Evolutionary conservation across 2,888 invertebrate genomes (phyloP).

Genomic region (Branchipolynoe longqiensis): DNA sequence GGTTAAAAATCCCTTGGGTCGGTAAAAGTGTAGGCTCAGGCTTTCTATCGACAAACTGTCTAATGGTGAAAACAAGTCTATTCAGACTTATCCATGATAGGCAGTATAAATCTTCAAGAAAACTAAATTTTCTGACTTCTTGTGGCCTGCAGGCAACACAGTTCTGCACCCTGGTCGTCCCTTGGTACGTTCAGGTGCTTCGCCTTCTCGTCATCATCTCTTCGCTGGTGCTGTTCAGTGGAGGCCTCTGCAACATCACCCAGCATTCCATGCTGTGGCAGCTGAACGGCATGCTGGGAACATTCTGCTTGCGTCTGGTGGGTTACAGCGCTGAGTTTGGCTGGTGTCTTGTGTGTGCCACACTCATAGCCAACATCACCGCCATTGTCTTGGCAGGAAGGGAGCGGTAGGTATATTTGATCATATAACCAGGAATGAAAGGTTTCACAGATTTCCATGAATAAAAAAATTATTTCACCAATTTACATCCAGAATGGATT

Average conservation of each 20-base stretch:
- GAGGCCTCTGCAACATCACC: background rate
- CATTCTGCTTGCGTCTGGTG: background rate
- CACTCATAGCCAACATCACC: background rate
- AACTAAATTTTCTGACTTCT: no score
- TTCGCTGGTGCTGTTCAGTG: background rate
- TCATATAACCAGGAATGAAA: no score
- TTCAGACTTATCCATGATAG: no score
- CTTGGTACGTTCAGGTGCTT: background rate
- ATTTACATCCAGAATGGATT: no score
- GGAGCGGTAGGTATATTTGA: background rate
- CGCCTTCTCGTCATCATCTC: background rate
- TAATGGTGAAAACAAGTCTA: no score
- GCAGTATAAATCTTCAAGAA: no score
- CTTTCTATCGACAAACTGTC: no score
- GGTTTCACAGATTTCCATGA: no score
- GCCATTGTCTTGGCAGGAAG: conserved; percentile 7
- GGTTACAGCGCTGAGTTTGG: no score
- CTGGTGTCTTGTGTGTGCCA: background rate
- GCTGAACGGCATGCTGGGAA: background rate
- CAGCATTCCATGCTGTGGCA: background rate
- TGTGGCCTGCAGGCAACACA: background rate
- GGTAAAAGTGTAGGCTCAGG: no score
- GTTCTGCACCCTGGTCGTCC: background rate
- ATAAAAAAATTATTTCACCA: background rate
- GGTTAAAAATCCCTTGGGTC: no score